Base-by-base conservation (phyloP, 2,113 vertebrate genomes). In the Oreochromis aureus region DNA sequence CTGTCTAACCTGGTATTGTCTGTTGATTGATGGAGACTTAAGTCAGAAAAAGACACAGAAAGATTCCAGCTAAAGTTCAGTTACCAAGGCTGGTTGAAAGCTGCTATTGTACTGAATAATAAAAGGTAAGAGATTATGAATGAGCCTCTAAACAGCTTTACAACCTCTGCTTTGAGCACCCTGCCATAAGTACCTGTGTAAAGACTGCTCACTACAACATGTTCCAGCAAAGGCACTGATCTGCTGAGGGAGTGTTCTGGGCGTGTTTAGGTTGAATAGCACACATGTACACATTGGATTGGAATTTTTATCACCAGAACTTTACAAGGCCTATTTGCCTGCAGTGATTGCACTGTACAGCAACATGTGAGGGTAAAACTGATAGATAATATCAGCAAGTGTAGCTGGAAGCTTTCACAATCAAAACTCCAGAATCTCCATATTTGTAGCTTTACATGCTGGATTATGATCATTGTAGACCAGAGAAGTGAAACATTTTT, bases 151-250 rank as follows among this genome's bases (percentile, higher is more conserved):
- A 82, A 83, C 59, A 27, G 24, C 39, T 86, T 81, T 80, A 66
- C 34, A 59, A 18, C 10, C 3, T 78, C 73, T 78, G 44, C 63
- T 55, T 84, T 39, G 22, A 63, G 59, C 24, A 8, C 15, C 12
- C 53, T 73, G 30, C 54, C n/a, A 15, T 71, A 39, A 51, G 80
- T 76, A 56, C 73, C 11, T n/a, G 15, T 66, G 69, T 53, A 30
- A 69, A 22, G 44, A 30, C 7, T 18, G 54, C 80, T 81, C 82
- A 54, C 55, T 83, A 19, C 69, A 81, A 94, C 92, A 87, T 94
- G 93, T 94, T 89, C 80, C 10, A 89, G 92, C 94, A 89, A 78
- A 93, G 55, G 46, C 56, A 80, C 51, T 81, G 90, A 83, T 87
- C 69, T 81, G 55, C 46, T 53, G 44, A 87, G 80, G 89, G 82